Percentiles rank a stretch among this genome's conserved stretches.
These are phyloP conservation scores for Plagiodera versicolora DNA, from an alignment of 2,888 invertebrate species.

Conservation along the genomic window DNA sequence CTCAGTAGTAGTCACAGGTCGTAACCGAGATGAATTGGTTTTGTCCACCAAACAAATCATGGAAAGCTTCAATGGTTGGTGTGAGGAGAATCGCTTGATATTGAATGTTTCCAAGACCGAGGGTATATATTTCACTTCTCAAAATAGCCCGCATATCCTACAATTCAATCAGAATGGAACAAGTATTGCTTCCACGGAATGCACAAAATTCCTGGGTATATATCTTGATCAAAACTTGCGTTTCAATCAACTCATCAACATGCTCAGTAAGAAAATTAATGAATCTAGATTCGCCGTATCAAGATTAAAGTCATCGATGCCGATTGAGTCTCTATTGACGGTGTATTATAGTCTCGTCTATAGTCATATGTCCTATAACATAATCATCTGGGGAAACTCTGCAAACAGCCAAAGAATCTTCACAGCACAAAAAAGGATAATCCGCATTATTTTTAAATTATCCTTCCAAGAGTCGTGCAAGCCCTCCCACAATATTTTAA, in stretches of 20 bases:
- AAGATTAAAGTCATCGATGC: neutral
- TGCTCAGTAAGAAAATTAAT: neutral
- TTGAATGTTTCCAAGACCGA: neutral
- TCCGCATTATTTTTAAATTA: neutral
- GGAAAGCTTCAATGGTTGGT: neutral
- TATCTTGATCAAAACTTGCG: neutral
- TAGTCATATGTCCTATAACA: neutral
- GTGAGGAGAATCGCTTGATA: neutral
- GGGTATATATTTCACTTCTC: neutral
- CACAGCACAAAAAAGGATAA: neutral
- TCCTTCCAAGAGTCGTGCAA: no score
- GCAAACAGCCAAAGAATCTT: neutral
- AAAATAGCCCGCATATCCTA: neutral
- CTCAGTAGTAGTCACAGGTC: conserved; percentile 1
- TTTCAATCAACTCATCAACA: conserved; percentile 1
- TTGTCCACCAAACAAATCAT: neutral
- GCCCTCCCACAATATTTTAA: no score
- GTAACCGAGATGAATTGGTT: neutral
- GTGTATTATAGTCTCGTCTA: neutral
- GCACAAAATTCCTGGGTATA: neutral
- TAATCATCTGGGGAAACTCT: neutral
- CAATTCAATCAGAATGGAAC: neutral
- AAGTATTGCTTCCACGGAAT: neutral
- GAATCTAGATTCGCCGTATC: neutral
- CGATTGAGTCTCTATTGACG: neutral